Conservation (phyloP, 2,888 invertebrate genomes). For the Hirtodrosophila duncani region DNA sequence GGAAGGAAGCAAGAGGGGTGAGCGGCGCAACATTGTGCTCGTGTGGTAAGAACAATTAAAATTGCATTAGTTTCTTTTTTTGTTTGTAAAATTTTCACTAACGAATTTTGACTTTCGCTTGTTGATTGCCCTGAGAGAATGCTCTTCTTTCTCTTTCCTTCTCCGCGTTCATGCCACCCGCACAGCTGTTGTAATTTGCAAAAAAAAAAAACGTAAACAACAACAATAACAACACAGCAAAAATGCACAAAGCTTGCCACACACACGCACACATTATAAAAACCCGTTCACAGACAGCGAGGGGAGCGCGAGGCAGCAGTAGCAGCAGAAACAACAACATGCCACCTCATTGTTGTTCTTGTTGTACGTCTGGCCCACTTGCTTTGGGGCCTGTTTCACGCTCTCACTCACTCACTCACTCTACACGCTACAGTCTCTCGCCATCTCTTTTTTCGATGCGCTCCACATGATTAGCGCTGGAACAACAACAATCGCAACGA, state of each 20-base stretch:
- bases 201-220: too few species aligned
- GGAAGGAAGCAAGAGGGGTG: slow-evolving; percentile 19
- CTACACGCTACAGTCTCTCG: slow-evolving; percentile 3
- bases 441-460: slow-evolving; percentile 14
- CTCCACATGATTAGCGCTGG: slow-evolving; percentile 64
- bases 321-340: slow-evolving; percentile 18
- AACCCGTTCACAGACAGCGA: slow-evolving; percentile 52
- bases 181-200: too few species aligned
- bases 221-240: too few species aligned
- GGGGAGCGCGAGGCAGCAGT: neutral
- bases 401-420: slow-evolving; percentile 8
- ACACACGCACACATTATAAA: slow-evolving; percentile 13
- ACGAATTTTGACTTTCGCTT: too few species aligned
- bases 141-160: too few species aligned
- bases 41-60: slow-evolving; percentile 49
- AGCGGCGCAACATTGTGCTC: too few species aligned
- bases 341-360: slow-evolving; percentile 45
- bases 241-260: slow-evolving; percentile 24
- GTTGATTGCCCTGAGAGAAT: too few species aligned
- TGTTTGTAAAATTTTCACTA: too few species aligned
- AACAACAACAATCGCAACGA: slow-evolving; percentile 22
- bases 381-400: slow-evolving; percentile 34
- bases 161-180: too few species aligned
- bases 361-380: slow-evolving; percentile 54
- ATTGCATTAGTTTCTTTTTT: slow-evolving; percentile 43